A percentile compares a stretch with the other conserved stretches of the same genome.
Evolutionary conservation across 2,797 vertebrate genomes (phyloP).

Genomic region (Synaphobranchus kaupii): DNA sequence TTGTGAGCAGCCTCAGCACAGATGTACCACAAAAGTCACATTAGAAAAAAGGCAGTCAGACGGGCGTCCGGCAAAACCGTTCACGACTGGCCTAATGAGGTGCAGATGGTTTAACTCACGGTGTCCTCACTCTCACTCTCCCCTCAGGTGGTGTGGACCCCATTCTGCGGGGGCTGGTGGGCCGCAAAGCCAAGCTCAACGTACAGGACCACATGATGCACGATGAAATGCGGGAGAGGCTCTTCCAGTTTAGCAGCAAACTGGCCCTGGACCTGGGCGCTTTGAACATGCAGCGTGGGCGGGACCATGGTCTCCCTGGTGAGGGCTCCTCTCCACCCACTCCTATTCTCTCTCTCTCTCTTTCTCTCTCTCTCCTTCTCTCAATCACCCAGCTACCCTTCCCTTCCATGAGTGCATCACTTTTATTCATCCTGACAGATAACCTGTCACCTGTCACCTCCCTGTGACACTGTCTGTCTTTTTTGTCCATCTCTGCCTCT

Average conservation of each 20-base stretch:
- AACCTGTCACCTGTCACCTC: too few relatives aligned
- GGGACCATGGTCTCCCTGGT: conserved; percentile 75
- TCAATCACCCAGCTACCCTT: not conserved
- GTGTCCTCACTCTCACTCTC: not conserved
- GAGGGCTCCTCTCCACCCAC: conserved; percentile 11
- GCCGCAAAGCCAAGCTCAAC: conserved; percentile 33
- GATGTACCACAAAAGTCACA: too few relatives aligned
- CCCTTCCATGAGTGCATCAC: not conserved
- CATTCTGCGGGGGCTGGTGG: conserved; percentile 30
- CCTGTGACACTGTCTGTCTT: not conserved
- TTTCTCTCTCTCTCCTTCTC: not conserved
- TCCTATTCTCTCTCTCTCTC: not conserved
- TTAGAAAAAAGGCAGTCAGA: not conserved
- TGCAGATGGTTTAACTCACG: not conserved
- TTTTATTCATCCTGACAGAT: too few relatives aligned
- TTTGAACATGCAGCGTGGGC: conserved; percentile 70
- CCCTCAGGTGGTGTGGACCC: conserved; percentile 38
- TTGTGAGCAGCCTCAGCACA: too few relatives aligned
- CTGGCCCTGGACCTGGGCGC: conserved; percentile 65
- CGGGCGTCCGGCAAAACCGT: not conserved
- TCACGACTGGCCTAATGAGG: not conserved
- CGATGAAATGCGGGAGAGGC: conserved; percentile 35
- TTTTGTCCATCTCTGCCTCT: not conserved
- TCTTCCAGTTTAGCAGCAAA: conserved; percentile 19
- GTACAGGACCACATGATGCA: conserved; percentile 34